Evolutionary conservation across 2,888 invertebrate species (phyloP), one percentile per base, ranked within the genome.

Genomic region (Pemphredon lugubris): DNA sequence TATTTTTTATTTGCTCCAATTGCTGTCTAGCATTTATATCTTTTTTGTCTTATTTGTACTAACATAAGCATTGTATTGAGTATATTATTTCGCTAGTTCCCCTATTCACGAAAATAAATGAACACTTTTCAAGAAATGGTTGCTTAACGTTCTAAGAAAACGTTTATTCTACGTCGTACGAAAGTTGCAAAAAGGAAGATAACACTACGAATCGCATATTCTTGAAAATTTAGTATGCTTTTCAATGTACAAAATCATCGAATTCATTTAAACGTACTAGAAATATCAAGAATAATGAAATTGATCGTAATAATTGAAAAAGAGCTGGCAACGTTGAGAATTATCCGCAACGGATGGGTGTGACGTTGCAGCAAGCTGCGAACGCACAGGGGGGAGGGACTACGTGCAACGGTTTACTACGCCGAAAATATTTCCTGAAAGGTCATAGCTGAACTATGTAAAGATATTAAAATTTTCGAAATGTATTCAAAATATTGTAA

Each of bases 321-420:
- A 61, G 4, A 48, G 21, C 26, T 58, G 67, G 67, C 64, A 72
- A 70, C 66, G 47, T 14, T 37, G 73, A 4, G 4, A 50, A 70
- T 40, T 34, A 32, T 57, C 61, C 47, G 69, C 51, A 70, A 39
- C 47, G 63, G 64, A 66, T 71, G 61, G 51, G 71, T 73, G 64
- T 69, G 57, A 77, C 60, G 72, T 45, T 40, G n/a, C 47, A 34
- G 58, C 7, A 55, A 7, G 53, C 48, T 61, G 39, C 44, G 58
- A 48, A 61, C 50, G 34, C n/a, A 70, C 63, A 73, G 76, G 77
- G 67, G 57, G 50, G 48, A 42, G 55, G 18, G 39, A 1, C n/a
- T 39, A 26, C 59, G 71, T 60, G 32, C 18, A 18, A 45, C 57
- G 0, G n/a, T 0, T 66, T 73, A 44, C 60, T 74, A 71, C 73